Evolutionary conservation across 2,113 vertebrate genomes (phyloP).

Genomic region (Macaca mulatta): DNA sequence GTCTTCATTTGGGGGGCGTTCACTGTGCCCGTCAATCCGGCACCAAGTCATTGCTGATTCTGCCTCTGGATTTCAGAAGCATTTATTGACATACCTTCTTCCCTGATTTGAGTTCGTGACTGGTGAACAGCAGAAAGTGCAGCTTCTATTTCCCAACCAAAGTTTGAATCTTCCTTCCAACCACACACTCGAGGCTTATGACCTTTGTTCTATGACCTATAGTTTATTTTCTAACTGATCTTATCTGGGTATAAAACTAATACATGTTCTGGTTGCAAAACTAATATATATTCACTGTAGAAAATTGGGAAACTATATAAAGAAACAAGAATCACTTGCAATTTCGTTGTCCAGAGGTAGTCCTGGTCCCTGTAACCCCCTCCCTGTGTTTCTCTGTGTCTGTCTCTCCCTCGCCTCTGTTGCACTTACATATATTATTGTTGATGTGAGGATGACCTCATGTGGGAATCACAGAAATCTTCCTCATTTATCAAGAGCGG

Average conservation of each 20-base stretch:
- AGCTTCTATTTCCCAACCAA: no score
- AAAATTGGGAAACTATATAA: not conserved
- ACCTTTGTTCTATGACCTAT: no score
- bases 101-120: no score
- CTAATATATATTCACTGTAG: not conserved
- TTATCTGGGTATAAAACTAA: not conserved
- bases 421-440: not conserved
- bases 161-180: no score
- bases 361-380: not conserved
- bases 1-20: no score
- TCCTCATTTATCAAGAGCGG: not conserved
- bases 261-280: not conserved
- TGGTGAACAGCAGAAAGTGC: no score
- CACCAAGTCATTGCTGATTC: no score
- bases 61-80: no score
- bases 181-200: no score
- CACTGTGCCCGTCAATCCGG: no score
- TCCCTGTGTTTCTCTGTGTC: not conserved
- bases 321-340: not conserved
- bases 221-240: not conserved
- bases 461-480: not conserved
- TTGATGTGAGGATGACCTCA: not conserved
- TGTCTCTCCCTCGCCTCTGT: not conserved
- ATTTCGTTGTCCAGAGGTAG: not conserved
- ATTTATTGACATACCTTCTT: no score